Conservation (phyloP, 2,113 vertebrate species). For the Scopus umbretta region DNA sequence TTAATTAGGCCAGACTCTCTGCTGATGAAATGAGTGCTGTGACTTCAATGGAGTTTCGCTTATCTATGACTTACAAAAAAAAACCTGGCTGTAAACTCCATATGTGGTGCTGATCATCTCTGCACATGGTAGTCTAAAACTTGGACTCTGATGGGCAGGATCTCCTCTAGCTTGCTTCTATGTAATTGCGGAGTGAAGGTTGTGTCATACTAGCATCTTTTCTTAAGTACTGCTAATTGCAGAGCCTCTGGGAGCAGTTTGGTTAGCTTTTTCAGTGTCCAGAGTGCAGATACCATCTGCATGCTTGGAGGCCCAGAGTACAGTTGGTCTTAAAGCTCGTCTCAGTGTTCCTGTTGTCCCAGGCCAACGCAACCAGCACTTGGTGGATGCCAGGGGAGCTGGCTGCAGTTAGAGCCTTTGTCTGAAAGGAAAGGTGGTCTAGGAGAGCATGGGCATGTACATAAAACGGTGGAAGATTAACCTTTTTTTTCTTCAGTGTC, state of each 20-base stretch:
- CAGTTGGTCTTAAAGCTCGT: neutral
- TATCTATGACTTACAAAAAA: neutral
- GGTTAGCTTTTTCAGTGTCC: neutral
- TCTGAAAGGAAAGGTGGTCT: neutral
- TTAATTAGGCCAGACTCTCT: neutral
- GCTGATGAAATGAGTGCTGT: neutral
- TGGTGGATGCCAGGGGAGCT: neutral
- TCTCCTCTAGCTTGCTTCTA: neutral
- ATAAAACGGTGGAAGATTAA: neutral
- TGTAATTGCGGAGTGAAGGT: neutral
- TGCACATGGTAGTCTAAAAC: neutral
- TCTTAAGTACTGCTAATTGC: neutral
- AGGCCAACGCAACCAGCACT: rapidly evolving
- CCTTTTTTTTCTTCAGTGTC: neutral
- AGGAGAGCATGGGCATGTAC: no score
- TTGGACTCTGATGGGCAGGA: neutral
- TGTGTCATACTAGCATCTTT: neutral
- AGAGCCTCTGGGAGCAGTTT: neutral
- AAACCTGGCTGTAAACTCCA: neutral
- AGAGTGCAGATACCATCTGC: neutral
- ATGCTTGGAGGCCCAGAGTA: neutral
- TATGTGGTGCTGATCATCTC: neutral
- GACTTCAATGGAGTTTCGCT: neutral
- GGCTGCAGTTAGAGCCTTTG: neutral
- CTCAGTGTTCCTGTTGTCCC: neutral